Evolutionary conservation across 1,140 invertebrate genomes (phyloP), one percentile per base, ranked within the genome.

Genomic region (Mactra quadrangularis): DNA sequence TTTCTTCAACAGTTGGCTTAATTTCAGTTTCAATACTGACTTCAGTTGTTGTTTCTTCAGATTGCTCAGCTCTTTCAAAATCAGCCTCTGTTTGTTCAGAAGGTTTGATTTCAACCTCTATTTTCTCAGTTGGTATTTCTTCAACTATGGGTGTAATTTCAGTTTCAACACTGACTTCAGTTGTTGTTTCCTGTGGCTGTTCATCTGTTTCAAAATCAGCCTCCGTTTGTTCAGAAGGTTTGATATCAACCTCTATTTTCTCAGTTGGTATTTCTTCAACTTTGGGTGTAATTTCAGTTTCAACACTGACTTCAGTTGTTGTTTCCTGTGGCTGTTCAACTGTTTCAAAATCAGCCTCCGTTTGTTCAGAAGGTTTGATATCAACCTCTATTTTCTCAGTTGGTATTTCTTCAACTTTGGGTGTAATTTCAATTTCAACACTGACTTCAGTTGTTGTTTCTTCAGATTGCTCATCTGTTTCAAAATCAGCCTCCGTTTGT

Each of bases 251-350:
- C n/a, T 85, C 85, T 68, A 68, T 82, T 60, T 41, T 17, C 47
- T 77, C 79, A 60, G 4, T 25, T 55, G 50, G 13, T 50, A 84
- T 70, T 62, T 76, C 82, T 35, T 38, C 38, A 35, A 38, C 19
- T n/a, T 1, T 52, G 9, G 47, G 64, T 66, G 72, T 66, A 52
- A 75, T 83, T 13, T 82, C 79, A 74, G 57, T 84, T 38, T 83
- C 55, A 45, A 71, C 47, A 0, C 6, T 41, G 15, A 41, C 59
- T 35, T 35, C 29, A 38, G 25, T 38, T 15, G 47, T 52, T 13
- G 22, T 72, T 25, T 87, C 83, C 66, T 84, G 75, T 57, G 85
- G 47, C 68, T 82, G 68, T 55, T 66, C 71, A n/a, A n/a, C n/a
- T 57, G 55, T 25, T 57, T 70, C 72, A 75, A 82, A 41, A 29